These are phyloP conservation scores for Trichoplusia ni DNA, from an alignment of 1,140 invertebrate species.

Conservation along the genomic window DNA sequence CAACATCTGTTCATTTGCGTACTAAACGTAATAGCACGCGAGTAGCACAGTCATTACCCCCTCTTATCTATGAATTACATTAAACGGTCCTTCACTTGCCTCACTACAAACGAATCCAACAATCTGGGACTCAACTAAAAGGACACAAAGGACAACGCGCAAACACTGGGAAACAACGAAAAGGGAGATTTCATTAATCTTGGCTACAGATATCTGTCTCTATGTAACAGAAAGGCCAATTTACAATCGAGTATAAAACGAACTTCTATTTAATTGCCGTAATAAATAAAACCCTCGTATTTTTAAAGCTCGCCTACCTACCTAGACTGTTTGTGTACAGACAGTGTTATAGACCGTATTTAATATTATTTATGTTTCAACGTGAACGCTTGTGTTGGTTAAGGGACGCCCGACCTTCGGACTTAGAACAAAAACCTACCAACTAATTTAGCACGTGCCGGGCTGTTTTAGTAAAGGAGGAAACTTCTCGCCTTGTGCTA, in stretches of 20 bases:
- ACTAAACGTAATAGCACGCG: background rate
- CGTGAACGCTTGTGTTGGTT: slow-evolving; percentile 6
- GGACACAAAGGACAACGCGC: too few species aligned
- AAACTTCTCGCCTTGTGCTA: slow-evolving; percentile 10
- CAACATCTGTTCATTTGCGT: background rate
- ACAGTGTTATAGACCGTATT: too few species aligned
- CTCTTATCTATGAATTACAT: slow-evolving; percentile 9
- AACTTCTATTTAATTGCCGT: too few species aligned
- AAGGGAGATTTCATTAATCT: background rate
- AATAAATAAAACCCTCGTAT: background rate
- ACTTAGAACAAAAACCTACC: slow-evolving; percentile 1
- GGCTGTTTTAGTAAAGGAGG: slow-evolving; percentile 12
- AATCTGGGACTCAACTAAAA: background rate
- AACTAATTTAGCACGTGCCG: slow-evolving; percentile 18
- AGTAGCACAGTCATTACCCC: background rate
- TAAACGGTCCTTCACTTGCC: background rate
- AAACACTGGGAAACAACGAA: background rate
- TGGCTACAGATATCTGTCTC: background rate
- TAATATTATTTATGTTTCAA: slow-evolving; percentile 1
- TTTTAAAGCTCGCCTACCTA: background rate
- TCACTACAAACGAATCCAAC: background rate
- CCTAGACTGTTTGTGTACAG: background rate
- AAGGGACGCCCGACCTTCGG: background rate
- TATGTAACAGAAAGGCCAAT: too few species aligned
- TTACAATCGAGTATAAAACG: too few species aligned